phyloP scores from a whole-genome alignment of 2,113 vertebrate genomes.

The Hippolais icterina region DNA sequence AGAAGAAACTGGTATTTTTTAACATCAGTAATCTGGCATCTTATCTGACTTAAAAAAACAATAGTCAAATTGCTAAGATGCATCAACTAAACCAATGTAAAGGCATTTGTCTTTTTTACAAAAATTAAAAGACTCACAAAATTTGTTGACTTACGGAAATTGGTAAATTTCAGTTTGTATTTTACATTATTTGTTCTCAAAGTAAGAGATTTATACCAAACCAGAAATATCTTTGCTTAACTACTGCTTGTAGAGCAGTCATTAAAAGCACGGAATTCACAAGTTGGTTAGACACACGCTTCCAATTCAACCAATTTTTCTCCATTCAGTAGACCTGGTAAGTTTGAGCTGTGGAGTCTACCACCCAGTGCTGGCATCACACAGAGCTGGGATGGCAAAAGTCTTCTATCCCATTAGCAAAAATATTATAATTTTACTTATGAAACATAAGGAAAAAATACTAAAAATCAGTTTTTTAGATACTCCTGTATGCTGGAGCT shows the following conservation, averaged over 20 bases:
- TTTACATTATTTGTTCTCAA: background rate
- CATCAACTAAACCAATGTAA: background rate
- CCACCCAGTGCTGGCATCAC: background rate
- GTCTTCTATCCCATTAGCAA: background rate
- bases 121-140: background rate
- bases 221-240: background rate
- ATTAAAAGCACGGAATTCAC: background rate
- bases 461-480: background rate
- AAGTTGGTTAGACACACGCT: accelerated
- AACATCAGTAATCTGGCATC: background rate
- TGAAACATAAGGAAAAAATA: background rate
- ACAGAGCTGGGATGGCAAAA: background rate
- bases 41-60: background rate
- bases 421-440: background rate
- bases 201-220: background rate
- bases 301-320: background rate
- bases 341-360: background rate
- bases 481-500: background rate
- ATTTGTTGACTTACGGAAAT: background rate
- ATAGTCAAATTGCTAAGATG: background rate
- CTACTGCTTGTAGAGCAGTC: background rate
- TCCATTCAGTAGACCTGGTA: background rate
- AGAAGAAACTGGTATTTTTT: background rate
- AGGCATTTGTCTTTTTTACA: background rate
- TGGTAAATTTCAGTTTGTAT: background rate